Conservation (phyloP, 2,888 invertebrate genomes). For the Dasypogon diadema region DNA sequence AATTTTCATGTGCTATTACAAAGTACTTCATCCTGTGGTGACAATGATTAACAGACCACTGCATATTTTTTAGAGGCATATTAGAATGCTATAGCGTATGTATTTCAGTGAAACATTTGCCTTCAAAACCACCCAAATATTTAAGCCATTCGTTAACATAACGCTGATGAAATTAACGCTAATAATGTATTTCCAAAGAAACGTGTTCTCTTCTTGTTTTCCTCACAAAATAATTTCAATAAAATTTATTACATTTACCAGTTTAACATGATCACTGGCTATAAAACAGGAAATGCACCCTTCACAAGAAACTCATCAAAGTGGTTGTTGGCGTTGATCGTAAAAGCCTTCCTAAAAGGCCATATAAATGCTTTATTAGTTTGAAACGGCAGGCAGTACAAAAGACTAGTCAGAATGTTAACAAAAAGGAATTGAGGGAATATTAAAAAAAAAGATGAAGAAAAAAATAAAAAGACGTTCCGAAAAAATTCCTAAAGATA, state of each 20-base stretch:
- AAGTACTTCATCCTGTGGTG: too few relatives aligned
- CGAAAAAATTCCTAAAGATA: conserved; percentile 53
- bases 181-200: too few relatives aligned
- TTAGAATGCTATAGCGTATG: too few relatives aligned
- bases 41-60: too few relatives aligned
- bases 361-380: conserved; percentile 56
- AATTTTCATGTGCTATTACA: too few relatives aligned
- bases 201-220: too few relatives aligned
- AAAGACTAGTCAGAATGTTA: conserved; percentile 46
- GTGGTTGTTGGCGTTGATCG: conserved; percentile 50
- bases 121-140: too few relatives aligned
- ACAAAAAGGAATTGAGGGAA: conserved; percentile 16
- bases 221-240: too few relatives aligned
- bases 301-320: conserved; percentile 32
- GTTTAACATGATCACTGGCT: background rate
- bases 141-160: too few relatives aligned
- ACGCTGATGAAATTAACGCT: too few relatives aligned
- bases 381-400: conserved; percentile 31
- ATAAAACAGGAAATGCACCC: conserved; percentile 40
- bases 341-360: conserved; percentile 54
- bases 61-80: too few relatives aligned
- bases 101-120: too few relatives aligned
- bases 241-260: background rate
- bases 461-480: conserved; percentile 29
- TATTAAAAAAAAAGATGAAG: conserved; percentile 20